Percentiles rank a stretch among this genome's conserved stretches.
phyloP scores from a whole-genome alignment of 1,140 invertebrate genomes.

The Ostrea edulis region DNA sequence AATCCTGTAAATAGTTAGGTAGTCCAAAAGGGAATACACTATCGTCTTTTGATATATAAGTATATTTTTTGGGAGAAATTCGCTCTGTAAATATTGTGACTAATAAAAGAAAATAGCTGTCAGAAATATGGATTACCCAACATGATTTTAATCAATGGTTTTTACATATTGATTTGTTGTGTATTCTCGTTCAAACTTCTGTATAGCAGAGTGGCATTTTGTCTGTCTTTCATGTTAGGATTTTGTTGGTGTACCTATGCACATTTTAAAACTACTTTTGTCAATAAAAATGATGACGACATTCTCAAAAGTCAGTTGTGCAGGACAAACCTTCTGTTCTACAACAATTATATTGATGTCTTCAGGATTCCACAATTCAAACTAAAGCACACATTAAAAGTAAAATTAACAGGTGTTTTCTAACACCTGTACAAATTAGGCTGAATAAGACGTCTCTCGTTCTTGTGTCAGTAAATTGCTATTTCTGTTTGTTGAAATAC shows the following conservation, averaged over 20 bases:
- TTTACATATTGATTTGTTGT: not conserved
- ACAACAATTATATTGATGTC: not conserved
- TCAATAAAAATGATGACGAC: not conserved
- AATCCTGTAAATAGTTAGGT: too few relatives aligned
- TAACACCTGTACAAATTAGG: conserved; percentile 22
- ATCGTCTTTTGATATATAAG: too few relatives aligned
- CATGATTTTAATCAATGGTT: not conserved
- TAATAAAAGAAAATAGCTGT: not conserved
- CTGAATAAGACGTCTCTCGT: conserved; percentile 2
- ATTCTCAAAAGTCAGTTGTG: not conserved
- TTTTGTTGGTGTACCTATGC: not conserved
- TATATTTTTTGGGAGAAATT: too few relatives aligned
- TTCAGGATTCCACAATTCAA: conserved; percentile 2
- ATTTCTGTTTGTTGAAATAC: not conserved
- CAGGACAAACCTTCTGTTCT: not conserved
- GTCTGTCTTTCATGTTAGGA: not conserved
- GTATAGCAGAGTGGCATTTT: not conserved
- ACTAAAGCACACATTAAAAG: not conserved
- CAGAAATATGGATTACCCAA: not conserved
- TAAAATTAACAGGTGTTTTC: conserved; percentile 30
- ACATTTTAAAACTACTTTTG: not conserved
- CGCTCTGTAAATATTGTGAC: not conserved
- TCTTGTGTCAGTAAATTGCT: conserved; percentile 31
- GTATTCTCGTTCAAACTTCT: not conserved
- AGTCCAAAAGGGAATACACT: too few relatives aligned